Evolutionary conservation across 2,113 vertebrate genomes (phyloP), one percentile per base, ranked within the genome.

Genomic region (Cyprinodon tularosa): DNA sequence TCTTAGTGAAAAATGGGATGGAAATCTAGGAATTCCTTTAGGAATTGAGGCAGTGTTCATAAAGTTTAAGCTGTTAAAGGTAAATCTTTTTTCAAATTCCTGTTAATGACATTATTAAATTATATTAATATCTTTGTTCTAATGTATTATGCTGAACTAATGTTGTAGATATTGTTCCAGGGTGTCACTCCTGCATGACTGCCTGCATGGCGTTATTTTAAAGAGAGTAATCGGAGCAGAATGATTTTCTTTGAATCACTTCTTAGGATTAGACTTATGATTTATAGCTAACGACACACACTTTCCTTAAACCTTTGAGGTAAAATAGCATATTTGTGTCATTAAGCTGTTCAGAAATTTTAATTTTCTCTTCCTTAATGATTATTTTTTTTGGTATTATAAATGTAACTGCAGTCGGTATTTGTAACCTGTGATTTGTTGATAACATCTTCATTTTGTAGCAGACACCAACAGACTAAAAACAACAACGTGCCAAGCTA

Each of bases 21-120:
- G 89, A 89, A 75, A 94, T 92, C 90, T 93, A 88, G 80, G 61
- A 66, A 89, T 85, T 95, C 92, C 90, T 93, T 94, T 93, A 92
- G 91, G 86, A 76, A 86, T 91, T 87, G 91, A 91, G 86, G 92
- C 72, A 87, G 90, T 88, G 89, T 81, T 93, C 93, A 94, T 94
- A 93, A 94, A 92, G 91, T 91, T 50, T 83, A 92, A 88, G 81
- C 90, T 59, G 68, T 89, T 13, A 82, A 87, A 92, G 39, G 94
- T 91, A 93, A 86, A 88, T 20, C 29, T 71, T 83, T 80, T 70
- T 36, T 68, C 29, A 62, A 81, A 82, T 74, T 36, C 67, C 68
- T 48, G 14, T 0, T 66, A 48, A 53, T 53, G 17, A 65, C 70
- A 57, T 59, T 3, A 68, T 4, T 53, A 10, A 72, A 68, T 57